Conservation (phyloP, 1,140 invertebrate species). For the Himalopsyche phryganea region DNA sequence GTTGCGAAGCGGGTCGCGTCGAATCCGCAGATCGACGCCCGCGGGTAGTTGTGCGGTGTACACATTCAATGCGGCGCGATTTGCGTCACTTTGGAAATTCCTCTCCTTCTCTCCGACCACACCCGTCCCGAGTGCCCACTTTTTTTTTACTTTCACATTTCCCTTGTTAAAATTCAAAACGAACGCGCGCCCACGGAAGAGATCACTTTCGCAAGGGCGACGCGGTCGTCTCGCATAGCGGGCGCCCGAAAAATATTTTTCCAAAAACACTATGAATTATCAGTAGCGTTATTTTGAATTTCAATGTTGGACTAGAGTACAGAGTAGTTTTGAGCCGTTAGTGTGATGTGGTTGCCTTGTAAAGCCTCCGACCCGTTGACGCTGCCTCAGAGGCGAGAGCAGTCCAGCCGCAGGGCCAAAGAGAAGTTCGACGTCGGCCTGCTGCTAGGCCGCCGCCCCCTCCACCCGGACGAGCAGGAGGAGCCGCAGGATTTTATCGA, state of each 20-base stretch:
- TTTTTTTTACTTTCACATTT: no score
- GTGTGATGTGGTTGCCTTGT: slow-evolving; percentile 28
- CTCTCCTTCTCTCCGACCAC: slow-evolving; percentile 18
- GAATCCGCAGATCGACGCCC: not conserved
- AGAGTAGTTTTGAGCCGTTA: slow-evolving; percentile 27
- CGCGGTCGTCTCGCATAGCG: no score
- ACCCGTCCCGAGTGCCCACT: not conserved
- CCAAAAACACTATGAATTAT: slow-evolving; percentile 29
- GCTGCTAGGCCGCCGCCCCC: slow-evolving; percentile 23
- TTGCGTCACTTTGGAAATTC: slow-evolving; percentile 25
- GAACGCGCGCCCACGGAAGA: no score
- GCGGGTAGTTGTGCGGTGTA: slow-evolving; percentile 29
- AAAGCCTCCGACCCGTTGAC: slow-evolving; percentile 46
- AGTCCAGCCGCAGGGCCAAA: slow-evolving; percentile 63
- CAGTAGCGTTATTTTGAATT: slow-evolving; percentile 2
- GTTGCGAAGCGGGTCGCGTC: no score
- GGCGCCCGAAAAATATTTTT: slow-evolving; percentile 28
- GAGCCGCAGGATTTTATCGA: slow-evolving; percentile 56
- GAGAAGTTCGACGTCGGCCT: slow-evolving; percentile 34
- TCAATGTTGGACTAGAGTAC: slow-evolving; percentile 15
- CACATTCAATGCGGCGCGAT: slow-evolving; percentile 20
- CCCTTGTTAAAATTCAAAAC: no score
- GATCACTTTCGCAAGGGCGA: no score
- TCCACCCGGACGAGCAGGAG: slow-evolving; percentile 33
- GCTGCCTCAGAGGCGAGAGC: slow-evolving; percentile 59